Base-by-base conservation (phyloP, 2,797 vertebrate genomes). In the Sebastes trivittatus region DNA sequence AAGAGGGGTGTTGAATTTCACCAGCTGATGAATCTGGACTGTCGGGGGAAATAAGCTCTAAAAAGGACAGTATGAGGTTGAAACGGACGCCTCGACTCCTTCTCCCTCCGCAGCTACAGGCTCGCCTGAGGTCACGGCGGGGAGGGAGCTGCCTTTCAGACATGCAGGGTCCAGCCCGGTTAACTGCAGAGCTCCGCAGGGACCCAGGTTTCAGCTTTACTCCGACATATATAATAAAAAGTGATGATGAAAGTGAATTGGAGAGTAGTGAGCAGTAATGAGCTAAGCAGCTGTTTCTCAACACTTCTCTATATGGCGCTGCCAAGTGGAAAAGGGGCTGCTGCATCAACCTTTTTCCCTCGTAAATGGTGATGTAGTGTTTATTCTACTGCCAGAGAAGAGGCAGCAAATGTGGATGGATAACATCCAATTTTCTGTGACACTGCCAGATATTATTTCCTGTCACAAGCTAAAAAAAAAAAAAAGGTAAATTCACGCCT, bases 231-330 rank as follows among this genome's bases (percentile, higher is more conserved):
- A 82, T 77, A 72, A 88, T 86, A 89, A 83, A 92, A 92, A 86
- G 80, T 88, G 89, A 93, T 92, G 89, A 93, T 84, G 89, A 82
- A 86, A 87, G 80, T 83, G 80, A 90, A 91, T 70, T 65, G 56
- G 60, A 75, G 69, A 77, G 75, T 30, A 55, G 77, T 74, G 72
- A 82, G 80, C 42, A 16, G 36, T 85, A 90, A 91, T 86, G 66
- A 87, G 83, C 38, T 66, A 87, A 87, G 77, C 86, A 89, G 86
- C 82, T 88, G 86, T 80, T 87, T 87, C 67, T 79, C 11, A 84
- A 78, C 78, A 34, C 55, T 20, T 62, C 75, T 75, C 56, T 72
- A 63, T 71, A 75, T 30, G 82, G 27, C n/a, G 20, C 32, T 83
- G 84, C 81, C 85, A 88, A 88, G 71, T 46, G 59, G 23, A 71